Evolutionary conservation across 2,888 invertebrate species (phyloP), one percentile per base, ranked within the genome.

Genomic region (Acanthosoma haemorrhoidale): DNA sequence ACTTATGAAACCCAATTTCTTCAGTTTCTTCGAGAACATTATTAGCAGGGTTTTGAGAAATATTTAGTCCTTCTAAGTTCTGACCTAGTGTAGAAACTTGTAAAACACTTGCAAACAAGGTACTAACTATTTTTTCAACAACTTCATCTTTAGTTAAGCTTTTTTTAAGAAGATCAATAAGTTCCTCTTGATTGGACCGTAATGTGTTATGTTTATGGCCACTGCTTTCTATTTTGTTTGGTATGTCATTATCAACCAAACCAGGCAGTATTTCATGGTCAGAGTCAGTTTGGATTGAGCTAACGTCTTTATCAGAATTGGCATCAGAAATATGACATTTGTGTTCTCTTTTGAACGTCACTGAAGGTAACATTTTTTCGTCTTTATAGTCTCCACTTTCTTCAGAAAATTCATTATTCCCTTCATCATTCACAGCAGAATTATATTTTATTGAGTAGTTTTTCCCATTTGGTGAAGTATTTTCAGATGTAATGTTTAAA

Each of bases 101-200:
- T 13, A 75, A 29, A 39, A 75, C 74, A 71, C 71, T 74, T 11
- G 72, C 72, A 70, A 75, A 75, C 61, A 75, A 66, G 25, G 74
- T 74, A 61, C 69, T 70, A 9, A 75, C 74, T 41, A 75, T 73
- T 58, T 73, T 66, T 59, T 75, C 74, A 9, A 75, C 69, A 9
- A 75, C 74, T 31, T 72, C 70, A 64, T 75, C 75, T 67, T 74
- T 74, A n/a, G 75, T 73, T 32, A 75, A 61, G 59, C 74, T 75
- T 66, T 73, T 73, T 71, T 74, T 75, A 31, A 75, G 64, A 16
- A 75, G 67, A 38, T 73, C 72, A 38, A 75, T 36, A 2, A 67
- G 36, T 36, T 67, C 67, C 11, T 51, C n/a, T 6, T 67, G 67
- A 67, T 67, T 31, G 9, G 15, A 29, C 15, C 11, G 36, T 25